phyloP scores from a whole-genome alignment of 1,140 invertebrate species.

The Dinoponera quadriceps region DNA sequence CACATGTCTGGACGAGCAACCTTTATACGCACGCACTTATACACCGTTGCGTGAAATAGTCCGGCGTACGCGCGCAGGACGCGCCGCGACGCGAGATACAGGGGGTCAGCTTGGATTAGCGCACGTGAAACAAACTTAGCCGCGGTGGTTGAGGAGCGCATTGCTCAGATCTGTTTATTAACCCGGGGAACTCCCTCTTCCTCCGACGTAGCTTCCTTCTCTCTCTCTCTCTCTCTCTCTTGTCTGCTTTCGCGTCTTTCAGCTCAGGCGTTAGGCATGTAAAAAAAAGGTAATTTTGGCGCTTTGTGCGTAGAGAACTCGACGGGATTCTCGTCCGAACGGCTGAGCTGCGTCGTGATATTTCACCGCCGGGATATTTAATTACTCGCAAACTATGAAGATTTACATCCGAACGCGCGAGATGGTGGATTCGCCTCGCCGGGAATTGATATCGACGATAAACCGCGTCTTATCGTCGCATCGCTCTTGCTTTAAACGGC shows the following conservation, averaged over 20 bases:
- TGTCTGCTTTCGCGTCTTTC: background rate
- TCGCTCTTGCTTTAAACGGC: background rate
- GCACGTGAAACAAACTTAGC: conserved; percentile 39
- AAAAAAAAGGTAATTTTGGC: too few species aligned
- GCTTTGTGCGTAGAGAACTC: too few species aligned
- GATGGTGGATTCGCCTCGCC: background rate
- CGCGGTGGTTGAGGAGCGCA: conserved; percentile 7
- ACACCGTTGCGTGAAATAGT: conserved; percentile 22
- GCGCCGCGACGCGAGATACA: conserved; percentile 11
- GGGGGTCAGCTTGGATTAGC: conserved; percentile 7
- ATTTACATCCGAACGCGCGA: background rate
- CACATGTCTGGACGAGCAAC: conserved; percentile 11
- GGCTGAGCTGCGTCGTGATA: too few species aligned
- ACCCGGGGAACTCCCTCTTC: conserved; percentile 4
- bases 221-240: background rate
- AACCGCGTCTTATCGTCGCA: background rate
- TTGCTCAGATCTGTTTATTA: conserved; percentile 43
- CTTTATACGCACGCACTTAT: conserved; percentile 39
- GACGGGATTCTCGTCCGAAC: too few species aligned
- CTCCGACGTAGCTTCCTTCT: background rate
- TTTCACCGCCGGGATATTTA: conserved; percentile 12
- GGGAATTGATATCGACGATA: background rate
- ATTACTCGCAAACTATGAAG: background rate
- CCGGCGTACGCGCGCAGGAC: background rate
- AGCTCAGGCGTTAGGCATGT: too few species aligned